Base-by-base conservation (phyloP, 2,113 vertebrate genomes). In the Oncorhynchus nerka region DNA sequence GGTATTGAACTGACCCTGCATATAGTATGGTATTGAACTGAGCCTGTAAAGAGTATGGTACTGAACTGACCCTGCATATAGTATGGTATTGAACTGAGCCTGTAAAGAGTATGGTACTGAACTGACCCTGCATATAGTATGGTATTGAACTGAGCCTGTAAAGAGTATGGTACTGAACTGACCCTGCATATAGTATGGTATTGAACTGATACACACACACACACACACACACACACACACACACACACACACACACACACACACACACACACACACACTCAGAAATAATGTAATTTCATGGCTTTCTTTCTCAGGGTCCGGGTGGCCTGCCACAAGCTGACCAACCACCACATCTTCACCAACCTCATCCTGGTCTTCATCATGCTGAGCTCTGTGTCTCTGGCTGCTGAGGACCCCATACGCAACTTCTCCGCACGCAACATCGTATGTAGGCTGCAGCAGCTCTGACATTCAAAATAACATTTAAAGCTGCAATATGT, bases 291-390 rank as follows among this genome's bases (percentile, higher is more conserved):
- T 34, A n/a, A 39, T 20, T 19, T 70, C 32, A 79, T 73, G 4
- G 22, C 22, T 71, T 1, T 87, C 39, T 76, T 71, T 75, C 81
- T 34, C 83, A 99, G 98, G 78, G 94, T 99, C 88, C 97, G 98
- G 8, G 96, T 99, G 74, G 94, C 93, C 73, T 99, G 98, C 87
- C 96, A 99, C 86, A 95, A 94, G 75, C 95, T 99, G 79, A 99
- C 98, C 91, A 98, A 99, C 93, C 97, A 99, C 83, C 97, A 98
- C 87, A 94, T 99, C 90, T 99, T 99, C 90, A 99, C 98, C 89
- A 99, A 99, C 91, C 96, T 99, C 85, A 99, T 99, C 91, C 94
- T 99, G 2, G 95, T 99, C 86, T 99, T 99, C 94, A 99, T 99
- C 92, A 99, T 99, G 97, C 95, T 99, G 80, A 99, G 98, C 91